Percentiles rank a stretch among this genome's conserved stretches.
Evolutionary conservation across 1,140 invertebrate species (phyloP).

Genomic region (Tenebrio molitor): DNA sequence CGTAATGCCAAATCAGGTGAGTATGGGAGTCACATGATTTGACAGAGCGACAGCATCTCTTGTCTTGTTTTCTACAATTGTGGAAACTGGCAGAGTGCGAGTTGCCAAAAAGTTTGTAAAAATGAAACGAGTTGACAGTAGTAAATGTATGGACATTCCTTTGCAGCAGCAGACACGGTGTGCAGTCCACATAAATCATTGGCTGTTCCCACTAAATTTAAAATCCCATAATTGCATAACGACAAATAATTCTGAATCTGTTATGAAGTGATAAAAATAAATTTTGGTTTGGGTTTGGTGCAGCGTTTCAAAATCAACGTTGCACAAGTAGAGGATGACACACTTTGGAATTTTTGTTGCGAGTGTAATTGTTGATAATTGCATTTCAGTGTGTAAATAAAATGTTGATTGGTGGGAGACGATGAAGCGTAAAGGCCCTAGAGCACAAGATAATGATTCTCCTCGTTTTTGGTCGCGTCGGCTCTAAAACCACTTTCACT

Average conservation of each 20-base stretch:
- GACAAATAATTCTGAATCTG: no score
- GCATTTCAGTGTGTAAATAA: no score
- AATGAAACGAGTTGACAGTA: not conserved
- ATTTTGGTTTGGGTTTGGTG: not conserved
- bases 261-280: not conserved
- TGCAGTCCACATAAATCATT: slow-evolving; percentile 9
- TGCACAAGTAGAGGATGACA: no score
- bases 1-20: no score
- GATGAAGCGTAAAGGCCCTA: no score
- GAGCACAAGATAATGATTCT: not conserved
- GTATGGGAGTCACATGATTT: no score
- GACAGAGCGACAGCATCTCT: no score
- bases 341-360: not conserved
- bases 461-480: slow-evolving; percentile 21
- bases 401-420: no score
- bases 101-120: no score
- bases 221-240: not conserved
- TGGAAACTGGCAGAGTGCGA: no score
- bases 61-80: no score
- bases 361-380: no score
- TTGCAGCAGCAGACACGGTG: not conserved
- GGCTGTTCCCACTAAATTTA: slow-evolving; percentile 9
- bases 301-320: not conserved
- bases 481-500: slow-evolving; percentile 50
- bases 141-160: slow-evolving; percentile 1